phyloP scores from a whole-genome alignment of 2,113 vertebrate genomes.

The Mirza zaza region DNA sequence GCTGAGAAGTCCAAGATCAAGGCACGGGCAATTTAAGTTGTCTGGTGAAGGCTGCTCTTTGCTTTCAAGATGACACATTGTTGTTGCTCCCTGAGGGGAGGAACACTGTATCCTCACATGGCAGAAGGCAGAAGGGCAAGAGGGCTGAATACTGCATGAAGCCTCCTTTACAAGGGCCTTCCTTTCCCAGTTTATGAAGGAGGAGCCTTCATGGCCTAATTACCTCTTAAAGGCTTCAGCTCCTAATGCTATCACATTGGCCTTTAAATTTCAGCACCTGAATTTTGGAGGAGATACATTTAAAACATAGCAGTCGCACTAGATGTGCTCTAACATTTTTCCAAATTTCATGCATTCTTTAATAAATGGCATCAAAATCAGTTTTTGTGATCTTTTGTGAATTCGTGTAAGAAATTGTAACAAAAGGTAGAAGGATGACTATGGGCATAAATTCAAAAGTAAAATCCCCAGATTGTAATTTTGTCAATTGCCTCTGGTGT shows the following conservation, averaged over 20 bases:
- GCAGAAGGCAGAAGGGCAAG: neutral
- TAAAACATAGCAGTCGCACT: neutral
- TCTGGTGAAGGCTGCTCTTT: neutral
- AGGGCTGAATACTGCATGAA: neutral
- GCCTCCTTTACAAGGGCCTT: neutral
- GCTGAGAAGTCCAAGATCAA: neutral
- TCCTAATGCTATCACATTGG: neutral
- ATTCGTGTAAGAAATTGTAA: neutral
- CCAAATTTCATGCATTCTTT: neutral
- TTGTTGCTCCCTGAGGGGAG: neutral
- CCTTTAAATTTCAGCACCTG: neutral
- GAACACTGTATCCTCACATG: neutral
- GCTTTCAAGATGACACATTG: neutral
- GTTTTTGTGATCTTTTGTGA: neutral
- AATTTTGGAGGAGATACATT: neutral
- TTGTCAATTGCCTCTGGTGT: neutral
- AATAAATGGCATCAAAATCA: neutral
- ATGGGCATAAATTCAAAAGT: neutral
- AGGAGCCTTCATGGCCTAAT: neutral
- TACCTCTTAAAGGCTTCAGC: neutral
- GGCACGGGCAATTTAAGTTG: neutral
- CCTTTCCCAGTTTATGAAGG: neutral
- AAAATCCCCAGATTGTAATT: neutral
- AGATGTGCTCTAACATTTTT: neutral
- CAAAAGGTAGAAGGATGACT: neutral